Evolutionary conservation across 2,888 invertebrate species (phyloP).

Genomic region (Synergus japonicus): DNA sequence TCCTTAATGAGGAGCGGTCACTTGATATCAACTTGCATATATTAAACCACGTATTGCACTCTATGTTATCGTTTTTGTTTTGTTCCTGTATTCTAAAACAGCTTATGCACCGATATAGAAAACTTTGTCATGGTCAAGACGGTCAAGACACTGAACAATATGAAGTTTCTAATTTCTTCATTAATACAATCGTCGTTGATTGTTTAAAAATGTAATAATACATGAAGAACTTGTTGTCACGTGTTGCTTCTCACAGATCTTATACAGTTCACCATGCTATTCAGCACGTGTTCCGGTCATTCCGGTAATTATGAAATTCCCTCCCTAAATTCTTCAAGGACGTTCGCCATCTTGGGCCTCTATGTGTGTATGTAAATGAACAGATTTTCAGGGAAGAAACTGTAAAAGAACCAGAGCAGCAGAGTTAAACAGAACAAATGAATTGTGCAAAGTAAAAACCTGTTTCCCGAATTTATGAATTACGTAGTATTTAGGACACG

Average conservation of each 20-base stretch:
- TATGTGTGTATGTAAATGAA: no score
- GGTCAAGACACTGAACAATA: neutral
- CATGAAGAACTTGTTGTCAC: neutral
- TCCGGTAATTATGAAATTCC: slow-evolving; percentile 8
- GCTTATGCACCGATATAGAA: neutral
- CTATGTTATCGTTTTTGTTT: slow-evolving; percentile 8
- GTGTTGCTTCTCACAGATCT: neutral
- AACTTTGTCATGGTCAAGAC: neutral
- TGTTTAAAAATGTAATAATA: neutral
- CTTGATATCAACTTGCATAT: neutral
- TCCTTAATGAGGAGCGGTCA: neutral
- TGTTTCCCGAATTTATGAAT: neutral
- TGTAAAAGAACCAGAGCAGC: neutral
- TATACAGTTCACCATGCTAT: neutral
- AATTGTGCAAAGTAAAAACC: neutral
- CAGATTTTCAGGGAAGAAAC: neutral
- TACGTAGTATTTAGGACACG: neutral
- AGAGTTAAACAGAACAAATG: neutral
- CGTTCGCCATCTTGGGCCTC: neutral
- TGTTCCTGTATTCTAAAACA: neutral
- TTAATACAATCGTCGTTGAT: neutral
- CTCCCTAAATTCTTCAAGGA: slow-evolving; percentile 20
- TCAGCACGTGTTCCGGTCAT: slow-evolving; percentile 21
- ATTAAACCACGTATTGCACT: neutral
- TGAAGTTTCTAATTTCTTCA: neutral